Percentiles rank a stretch among this genome's conserved stretches.
Evolutionary conservation across 2,113 vertebrate species (phyloP).

Genomic region (Edolisoma coerulescens): DNA sequence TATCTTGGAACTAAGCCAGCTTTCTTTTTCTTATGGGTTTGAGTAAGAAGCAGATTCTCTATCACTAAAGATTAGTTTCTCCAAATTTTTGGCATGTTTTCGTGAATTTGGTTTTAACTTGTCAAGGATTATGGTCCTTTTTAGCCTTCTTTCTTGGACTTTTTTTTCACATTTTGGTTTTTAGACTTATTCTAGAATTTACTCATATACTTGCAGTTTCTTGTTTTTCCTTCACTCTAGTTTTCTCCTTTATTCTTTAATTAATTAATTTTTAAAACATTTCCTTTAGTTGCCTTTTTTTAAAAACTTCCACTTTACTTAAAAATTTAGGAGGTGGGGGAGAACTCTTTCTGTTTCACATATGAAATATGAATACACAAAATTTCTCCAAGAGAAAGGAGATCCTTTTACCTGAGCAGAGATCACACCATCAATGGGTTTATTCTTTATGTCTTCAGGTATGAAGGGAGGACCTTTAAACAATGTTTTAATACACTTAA

Average conservation of each 20-base stretch:
- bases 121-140: neutral
- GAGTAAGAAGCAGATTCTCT: neutral
- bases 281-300: neutral
- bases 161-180: neutral
- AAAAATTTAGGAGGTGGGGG: neutral
- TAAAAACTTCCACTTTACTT: neutral
- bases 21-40: neutral
- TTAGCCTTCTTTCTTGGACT: neutral
- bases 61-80: neutral
- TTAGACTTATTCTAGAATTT: neutral
- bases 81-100: neutral
- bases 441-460: neutral
- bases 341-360: neutral
- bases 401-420: neutral
- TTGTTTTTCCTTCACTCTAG: neutral
- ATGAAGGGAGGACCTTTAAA: neutral
- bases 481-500: neutral
- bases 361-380: neutral
- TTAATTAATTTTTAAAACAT: neutral
- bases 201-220: neutral
- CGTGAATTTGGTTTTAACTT: neutral
- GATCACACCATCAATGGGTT: neutral
- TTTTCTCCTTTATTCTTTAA: neutral
- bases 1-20: neutral
- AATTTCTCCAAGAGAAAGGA: neutral